These are phyloP conservation scores for Dolichallabes microphthalmus DNA, from an alignment of 2,113 vertebrate species.

Conservation along the genomic window DNA sequence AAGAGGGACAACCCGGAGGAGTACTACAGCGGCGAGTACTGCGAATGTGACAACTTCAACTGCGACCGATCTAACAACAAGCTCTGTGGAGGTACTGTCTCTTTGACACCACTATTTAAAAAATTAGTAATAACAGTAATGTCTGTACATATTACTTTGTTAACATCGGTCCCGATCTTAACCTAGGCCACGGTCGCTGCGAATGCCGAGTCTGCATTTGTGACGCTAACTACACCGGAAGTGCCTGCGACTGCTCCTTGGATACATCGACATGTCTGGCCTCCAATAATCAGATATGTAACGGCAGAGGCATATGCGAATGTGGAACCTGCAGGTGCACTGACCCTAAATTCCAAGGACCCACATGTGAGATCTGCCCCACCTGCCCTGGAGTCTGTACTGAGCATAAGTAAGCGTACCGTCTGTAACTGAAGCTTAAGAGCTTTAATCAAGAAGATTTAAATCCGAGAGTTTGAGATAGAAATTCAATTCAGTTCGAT, in stretches of 20 bases:
- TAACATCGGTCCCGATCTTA: not conserved
- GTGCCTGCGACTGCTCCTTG: slow-evolving; percentile 89
- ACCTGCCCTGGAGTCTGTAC: slow-evolving; percentile 90
- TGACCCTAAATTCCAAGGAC: slow-evolving; percentile 90
- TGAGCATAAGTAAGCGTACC: slow-evolving; percentile 85
- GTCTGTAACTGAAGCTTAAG: not conserved
- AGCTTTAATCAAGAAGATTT: not conserved
- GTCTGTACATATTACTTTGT: not conserved
- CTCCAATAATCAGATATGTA: slow-evolving; percentile 88
- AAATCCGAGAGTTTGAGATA: not conserved
- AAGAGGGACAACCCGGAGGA: slow-evolving; percentile 89
- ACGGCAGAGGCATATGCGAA: slow-evolving; percentile 86
- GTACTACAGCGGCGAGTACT: slow-evolving; percentile 89
- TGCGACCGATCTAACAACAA: slow-evolving; percentile 93
- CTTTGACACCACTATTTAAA: not conserved
- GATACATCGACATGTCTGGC: slow-evolving; percentile 82
- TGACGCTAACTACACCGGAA: slow-evolving; percentile 91
- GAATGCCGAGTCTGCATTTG: slow-evolving; percentile 91
- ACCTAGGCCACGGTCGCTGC: slow-evolving; percentile 86
- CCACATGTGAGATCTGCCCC: slow-evolving; percentile 91
- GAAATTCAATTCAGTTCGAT: too few species aligned
- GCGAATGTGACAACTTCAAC: slow-evolving; percentile 98
- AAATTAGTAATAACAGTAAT: too few species aligned
- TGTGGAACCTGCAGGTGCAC: slow-evolving; percentile 92
- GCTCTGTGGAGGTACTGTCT: slow-evolving; percentile 87